phyloP scores from a whole-genome alignment of 2,113 vertebrate genomes.

The Phrynosoma platyrhinos region DNA sequence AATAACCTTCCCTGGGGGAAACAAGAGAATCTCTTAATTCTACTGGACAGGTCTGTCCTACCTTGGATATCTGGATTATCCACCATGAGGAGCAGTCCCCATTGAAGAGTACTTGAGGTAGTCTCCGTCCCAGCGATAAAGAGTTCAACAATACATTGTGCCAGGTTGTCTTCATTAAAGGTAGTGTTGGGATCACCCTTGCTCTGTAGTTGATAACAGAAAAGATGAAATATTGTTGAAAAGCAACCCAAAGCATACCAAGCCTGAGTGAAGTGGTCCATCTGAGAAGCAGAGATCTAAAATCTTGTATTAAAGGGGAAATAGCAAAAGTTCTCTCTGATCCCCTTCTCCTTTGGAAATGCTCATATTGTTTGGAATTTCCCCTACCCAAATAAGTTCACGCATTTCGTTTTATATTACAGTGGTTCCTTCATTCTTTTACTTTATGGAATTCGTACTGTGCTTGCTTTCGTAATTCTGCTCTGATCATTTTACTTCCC shows the following conservation, averaged over 20 bases:
- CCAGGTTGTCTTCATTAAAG: conserved; percentile 63
- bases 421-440: no score
- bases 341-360: no score
- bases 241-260: neutral
- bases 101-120: conserved; percentile 69
- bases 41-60: conserved; percentile 29
- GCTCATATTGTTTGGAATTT: no score
- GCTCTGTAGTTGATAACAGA: neutral
- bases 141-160: conserved; percentile 68
- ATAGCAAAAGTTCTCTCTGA: no score
- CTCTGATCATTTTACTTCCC: no score
- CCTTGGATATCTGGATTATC: conserved; percentile 68
- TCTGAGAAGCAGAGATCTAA: neutral
- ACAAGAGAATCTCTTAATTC: neutral
- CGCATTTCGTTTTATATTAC: no score
- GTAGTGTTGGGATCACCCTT: neutral
- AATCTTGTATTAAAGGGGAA: no score
- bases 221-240: neutral
- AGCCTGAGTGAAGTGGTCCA: neutral
- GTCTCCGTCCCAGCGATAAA: conserved; percentile 76
- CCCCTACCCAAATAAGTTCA: no score
- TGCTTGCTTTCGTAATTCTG: no score
- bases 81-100: conserved; percentile 77
- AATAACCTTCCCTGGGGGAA: neutral
- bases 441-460: no score